Base-by-base conservation (phyloP, 2,797 vertebrate genomes). In the Ibycter americanus region DNA sequence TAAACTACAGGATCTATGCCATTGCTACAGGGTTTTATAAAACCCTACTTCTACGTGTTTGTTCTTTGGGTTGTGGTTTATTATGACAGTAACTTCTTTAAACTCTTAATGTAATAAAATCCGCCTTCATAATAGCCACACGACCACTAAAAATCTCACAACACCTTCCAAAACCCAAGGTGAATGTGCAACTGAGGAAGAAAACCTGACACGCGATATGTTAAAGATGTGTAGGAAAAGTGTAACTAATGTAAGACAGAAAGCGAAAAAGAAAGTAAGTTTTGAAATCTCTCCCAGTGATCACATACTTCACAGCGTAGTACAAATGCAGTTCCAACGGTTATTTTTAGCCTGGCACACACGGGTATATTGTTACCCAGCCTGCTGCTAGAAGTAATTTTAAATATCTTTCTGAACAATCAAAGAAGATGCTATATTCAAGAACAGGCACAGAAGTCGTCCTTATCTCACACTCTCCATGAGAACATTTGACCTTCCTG, bases 401-500 rank as follows among this genome's bases (percentile, higher is more conserved):
- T 89, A 96, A 97, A 93, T 96, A 96, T 94, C 96, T 89, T 92
- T 77, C 62, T 66, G 92, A 94, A 93, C 90, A 81, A 93, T 95
- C 87, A 91, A 71, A 92, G 93, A 76, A 90, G 97, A 86, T 95
- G 87, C 89, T 92, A 31, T 62, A 62, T 86, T 92, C 74, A 83
- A 92, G 92, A 96, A 84, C 68, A 90, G 92, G 87, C 87, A 76
- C 89, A 76, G 89, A 92, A 97, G 90, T 86, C 62, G 10, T 26
- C 87, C 89, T 93, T 96, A 96, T 96, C 95, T 96, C 19, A 1
- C 93, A 18, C 94, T 90, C 93, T 96, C 93, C 92, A 82, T 46
- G 92, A 94, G 93, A 95, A 97, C 94, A 72, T 97, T 96, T 97
- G 94, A 96, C 97, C 96, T 97, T 94, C 97, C 93, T 90, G 90